Conservation (phyloP, 1,140 invertebrate genomes). For the Alviniconcha marisindica region DNA sequence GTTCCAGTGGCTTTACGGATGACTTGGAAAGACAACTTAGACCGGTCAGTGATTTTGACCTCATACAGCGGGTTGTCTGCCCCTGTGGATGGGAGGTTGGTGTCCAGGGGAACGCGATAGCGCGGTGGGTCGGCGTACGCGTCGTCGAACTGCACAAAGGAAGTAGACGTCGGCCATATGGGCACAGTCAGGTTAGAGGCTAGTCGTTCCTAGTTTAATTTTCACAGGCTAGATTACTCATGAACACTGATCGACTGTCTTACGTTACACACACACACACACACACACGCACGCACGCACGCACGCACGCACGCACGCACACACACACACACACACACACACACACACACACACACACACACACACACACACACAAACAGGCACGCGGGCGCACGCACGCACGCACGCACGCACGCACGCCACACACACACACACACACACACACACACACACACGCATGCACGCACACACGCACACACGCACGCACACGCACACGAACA, state of each 20-base stretch:
- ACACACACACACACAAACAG: background rate
- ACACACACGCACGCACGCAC: background rate
- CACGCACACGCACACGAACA: background rate
- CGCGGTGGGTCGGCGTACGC: conserved; percentile 38
- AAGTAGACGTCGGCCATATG: background rate
- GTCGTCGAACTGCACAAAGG: conserved; percentile 29
- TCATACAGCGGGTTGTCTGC: conserved; percentile 58
- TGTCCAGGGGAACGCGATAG: conserved; percentile 61
- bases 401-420: background rate
- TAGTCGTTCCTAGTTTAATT: too few species aligned
- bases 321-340: background rate
- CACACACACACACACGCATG: background rate
- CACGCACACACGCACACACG: background rate
- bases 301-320: background rate
- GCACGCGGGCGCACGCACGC: background rate
- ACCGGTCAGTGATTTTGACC: conserved; percentile 57
- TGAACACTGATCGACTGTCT: background rate
- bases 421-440: background rate
- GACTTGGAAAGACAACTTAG: conserved; percentile 75
- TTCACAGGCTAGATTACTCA: too few species aligned
- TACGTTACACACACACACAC: background rate
- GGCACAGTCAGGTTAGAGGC: background rate
- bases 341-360: background rate
- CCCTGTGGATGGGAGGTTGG: conserved; percentile 47
- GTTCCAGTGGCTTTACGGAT: conserved; percentile 66